Conservation (phyloP, 1,140 invertebrate species). For the Rhyacophila brunnea region DNA sequence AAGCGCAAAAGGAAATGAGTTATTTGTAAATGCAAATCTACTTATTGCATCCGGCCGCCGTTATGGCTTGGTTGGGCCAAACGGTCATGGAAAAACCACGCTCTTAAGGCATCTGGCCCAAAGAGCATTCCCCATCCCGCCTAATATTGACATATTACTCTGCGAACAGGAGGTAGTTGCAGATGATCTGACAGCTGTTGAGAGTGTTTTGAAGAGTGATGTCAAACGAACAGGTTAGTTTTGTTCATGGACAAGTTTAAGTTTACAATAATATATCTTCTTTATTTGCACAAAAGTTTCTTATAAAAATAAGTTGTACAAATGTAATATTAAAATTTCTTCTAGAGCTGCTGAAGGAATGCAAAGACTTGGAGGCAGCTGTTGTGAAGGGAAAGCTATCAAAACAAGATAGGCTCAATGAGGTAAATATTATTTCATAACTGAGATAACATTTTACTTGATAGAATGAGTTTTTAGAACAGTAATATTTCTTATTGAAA, state of each 20-base stretch:
- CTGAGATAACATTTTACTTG: too few species aligned
- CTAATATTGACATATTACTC: constrained; percentile 95
- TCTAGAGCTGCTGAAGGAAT: constrained; percentile 69
- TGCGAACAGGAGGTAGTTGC: constrained; percentile 99
- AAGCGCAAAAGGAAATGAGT: constrained; percentile 93
- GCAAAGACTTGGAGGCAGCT: constrained; percentile 76
- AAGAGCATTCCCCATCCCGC: constrained; percentile 87
- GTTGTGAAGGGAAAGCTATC: constrained; percentile 66
- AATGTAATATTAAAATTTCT: too few species aligned
- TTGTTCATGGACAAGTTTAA: too few species aligned
- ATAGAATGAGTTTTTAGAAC: too few species aligned
- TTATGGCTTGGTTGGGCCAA: constrained; percentile 98
- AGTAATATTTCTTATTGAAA: too few species aligned
- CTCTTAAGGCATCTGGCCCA: constrained; percentile 89
- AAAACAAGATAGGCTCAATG: constrained; percentile 78
- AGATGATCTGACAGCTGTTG: constrained; percentile 87
- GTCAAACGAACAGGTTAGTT: constrained; percentile 71
- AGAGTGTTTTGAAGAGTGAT: constrained; percentile 91
- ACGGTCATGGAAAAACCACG: constrained; percentile 99
- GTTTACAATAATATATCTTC: too few species aligned
- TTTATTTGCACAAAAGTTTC: too few species aligned
- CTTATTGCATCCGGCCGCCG: constrained; percentile 90
- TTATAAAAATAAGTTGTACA: too few species aligned
- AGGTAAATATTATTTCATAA: too few species aligned
- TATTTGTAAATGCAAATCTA: constrained; percentile 96